Percentiles rank a stretch among this genome's conserved stretches.
These are phyloP conservation scores for Aleiodes testaceus DNA, from an alignment of 2,888 invertebrate species.

Conservation along the genomic window DNA sequence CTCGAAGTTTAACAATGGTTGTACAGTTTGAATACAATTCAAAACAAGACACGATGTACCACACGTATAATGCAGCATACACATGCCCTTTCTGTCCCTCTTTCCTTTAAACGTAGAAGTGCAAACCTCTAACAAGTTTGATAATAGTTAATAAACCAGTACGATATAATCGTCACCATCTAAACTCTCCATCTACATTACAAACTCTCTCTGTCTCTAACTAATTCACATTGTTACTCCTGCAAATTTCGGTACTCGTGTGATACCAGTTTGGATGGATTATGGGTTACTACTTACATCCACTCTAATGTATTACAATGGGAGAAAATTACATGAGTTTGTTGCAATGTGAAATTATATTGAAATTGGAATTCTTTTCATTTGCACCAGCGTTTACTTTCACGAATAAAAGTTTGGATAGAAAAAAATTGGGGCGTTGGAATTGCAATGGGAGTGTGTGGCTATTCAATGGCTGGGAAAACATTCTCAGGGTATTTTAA, in stretches of 20 bases:
- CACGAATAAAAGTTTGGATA: conserved; percentile 29
- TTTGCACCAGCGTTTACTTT: conserved; percentile 25
- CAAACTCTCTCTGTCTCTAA: background rate
- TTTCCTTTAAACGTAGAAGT: conserved; percentile 1
- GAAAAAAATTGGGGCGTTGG: conserved; percentile 1
- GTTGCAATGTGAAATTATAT: conserved; percentile 45
- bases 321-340: too few species aligned
- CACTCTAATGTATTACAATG: too few species aligned
- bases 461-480: conserved; percentile 16
- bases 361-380: conserved; percentile 52
- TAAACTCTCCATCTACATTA: too few species aligned
- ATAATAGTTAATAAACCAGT: conserved; percentile 30
- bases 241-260: background rate
- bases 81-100: background rate
- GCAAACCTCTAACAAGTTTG: conserved; percentile 29
- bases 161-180: conserved; percentile 26
- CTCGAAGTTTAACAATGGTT: conserved; percentile 32
- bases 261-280: too few species aligned
- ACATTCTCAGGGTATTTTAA: background rate
- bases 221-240: background rate
- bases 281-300: too few species aligned
- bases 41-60: conserved; percentile 32
- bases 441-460: background rate
- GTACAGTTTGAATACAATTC: conserved; percentile 32
- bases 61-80: conserved; percentile 24